Evolutionary conservation across 2,888 invertebrate species (phyloP), one percentile per base, ranked within the genome.

Genomic region (Philopedon plagiatum): DNA sequence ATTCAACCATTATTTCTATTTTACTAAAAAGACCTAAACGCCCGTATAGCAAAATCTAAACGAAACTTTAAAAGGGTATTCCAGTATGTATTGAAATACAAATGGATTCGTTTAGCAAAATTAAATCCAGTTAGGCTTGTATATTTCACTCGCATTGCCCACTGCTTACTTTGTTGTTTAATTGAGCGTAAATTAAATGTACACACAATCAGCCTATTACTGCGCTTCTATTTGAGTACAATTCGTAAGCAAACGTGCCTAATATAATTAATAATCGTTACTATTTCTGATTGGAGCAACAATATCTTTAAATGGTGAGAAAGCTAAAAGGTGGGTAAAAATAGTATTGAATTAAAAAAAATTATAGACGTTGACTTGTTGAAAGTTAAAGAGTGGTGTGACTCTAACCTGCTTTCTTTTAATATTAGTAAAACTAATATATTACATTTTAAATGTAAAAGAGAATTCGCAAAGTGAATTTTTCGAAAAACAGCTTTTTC

Each of bases 121-220:
- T 58, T 58, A 21, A 58, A 37, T 37, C 23, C 15, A 21, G 39
- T 23, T 19, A 13, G 39, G 23, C 21, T 58, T 39, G 19, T 37
- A 5, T 13, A 39, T 39, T 58, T 23, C 13, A 19, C 13, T 58
- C 37, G 58, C 19, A 39, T 41, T 7, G 39, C 15, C 13, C 3
- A n/a, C 2, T 58, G 58, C 58, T 37, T 58, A 37, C 58, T 58
- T 58, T 58, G 58, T 58, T 37, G 58, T 58, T 58, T 13, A 58
- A 58, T 58, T 37, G 11, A 41, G 58, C 58, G 26, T 26, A 39
- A 58, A 58, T 58, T 58, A 58, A 58, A 58, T 26, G 37, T 58
- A 41, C 8, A 58, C 19, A 58, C 39, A 58, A 37, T 58, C 19
- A 13, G 34, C 26, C 23, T 15, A 54, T 26, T 37, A 37, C 23